A percentile compares a stretch with the other conserved stretches of the same genome.
These are phyloP conservation scores for Craniophora ligustri DNA, from an alignment of 2,888 invertebrate genomes.

Conservation along the genomic window DNA sequence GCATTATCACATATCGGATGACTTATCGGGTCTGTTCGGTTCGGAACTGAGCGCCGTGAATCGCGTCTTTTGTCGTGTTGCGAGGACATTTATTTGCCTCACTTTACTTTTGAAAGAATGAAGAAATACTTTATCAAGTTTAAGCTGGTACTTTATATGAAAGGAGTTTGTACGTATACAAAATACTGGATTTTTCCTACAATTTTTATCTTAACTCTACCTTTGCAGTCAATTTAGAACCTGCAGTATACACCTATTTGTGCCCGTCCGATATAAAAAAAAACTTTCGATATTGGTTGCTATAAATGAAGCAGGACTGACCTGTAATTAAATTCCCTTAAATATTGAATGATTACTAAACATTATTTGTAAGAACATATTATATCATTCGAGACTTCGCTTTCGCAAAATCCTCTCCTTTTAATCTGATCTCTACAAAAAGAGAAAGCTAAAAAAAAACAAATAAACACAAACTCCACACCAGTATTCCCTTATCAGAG, in stretches of 20 bases:
- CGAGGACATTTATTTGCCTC: constrained; percentile 8
- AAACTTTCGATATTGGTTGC: too few species aligned
- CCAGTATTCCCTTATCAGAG: constrained; percentile 23
- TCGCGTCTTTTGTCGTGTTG: constrained; percentile 14
- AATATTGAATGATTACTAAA: too few species aligned
- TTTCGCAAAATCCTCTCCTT: not conserved
- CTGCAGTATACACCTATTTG: too few species aligned
- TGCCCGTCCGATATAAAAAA: too few species aligned
- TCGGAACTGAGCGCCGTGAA: not conserved
- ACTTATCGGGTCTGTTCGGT: constrained; percentile 28
- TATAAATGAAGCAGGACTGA: too few species aligned
- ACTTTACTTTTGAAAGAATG: not conserved
- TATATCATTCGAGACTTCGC: not conserved
- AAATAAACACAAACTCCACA: not conserved
- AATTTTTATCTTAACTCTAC: too few species aligned
- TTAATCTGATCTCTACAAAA: constrained; percentile 4
- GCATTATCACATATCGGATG: constrained; percentile 30
- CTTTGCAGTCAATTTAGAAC: too few species aligned
- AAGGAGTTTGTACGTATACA: too few species aligned
- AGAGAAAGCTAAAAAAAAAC: constrained; percentile 1
- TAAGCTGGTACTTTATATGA: too few species aligned
- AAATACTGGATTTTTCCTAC: too few species aligned
- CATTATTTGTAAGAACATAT: too few species aligned
- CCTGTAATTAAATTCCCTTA: too few species aligned
- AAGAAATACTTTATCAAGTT: not conserved